Evolutionary conservation across 2,113 vertebrate genomes (phyloP).

Genomic region (Otolemur garnettii): DNA sequence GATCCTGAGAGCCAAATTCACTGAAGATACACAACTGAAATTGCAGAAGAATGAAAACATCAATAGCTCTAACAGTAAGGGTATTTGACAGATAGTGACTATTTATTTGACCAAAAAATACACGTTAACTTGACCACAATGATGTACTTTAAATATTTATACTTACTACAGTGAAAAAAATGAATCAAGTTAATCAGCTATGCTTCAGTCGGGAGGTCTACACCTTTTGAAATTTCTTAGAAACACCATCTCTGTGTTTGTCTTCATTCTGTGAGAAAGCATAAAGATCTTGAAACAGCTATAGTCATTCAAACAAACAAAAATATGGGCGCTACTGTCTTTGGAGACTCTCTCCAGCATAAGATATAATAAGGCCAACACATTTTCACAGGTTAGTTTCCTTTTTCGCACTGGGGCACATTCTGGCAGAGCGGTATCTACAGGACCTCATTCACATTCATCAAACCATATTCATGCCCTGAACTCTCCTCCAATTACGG

Average conservation of each 20-base stretch:
- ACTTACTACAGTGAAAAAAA: slow-evolving; percentile 87
- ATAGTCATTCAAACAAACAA: slow-evolving; percentile 47
- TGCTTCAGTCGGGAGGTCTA: slow-evolving; percentile 91
- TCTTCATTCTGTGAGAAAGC: slow-evolving; percentile 89
- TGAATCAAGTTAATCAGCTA: slow-evolving; percentile 69
- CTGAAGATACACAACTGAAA: neutral
- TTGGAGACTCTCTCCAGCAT: neutral
- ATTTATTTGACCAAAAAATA: slow-evolving; percentile 34
- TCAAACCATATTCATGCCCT: neutral
- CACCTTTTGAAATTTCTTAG: slow-evolving; percentile 91
- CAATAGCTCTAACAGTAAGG: neutral
- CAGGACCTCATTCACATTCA: neutral
- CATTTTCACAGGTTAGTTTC: neutral
- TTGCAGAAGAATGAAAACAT: slow-evolving; percentile 5
- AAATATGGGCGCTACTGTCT: neutral
- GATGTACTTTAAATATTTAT: slow-evolving; percentile 57
- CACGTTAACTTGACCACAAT: neutral
- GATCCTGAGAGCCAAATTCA: slow-evolving; percentile 19
- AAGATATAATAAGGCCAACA: neutral
- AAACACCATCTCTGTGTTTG: slow-evolving; percentile 90
- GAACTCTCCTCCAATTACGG: slow-evolving; percentile 16
- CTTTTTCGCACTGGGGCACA: neutral
- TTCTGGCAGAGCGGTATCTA: neutral
- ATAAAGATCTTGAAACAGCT: slow-evolving; percentile 72
- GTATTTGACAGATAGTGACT: neutral